Base-by-base conservation (phyloP, 2,797 vertebrate species). In the Miichthys miiuy region DNA sequence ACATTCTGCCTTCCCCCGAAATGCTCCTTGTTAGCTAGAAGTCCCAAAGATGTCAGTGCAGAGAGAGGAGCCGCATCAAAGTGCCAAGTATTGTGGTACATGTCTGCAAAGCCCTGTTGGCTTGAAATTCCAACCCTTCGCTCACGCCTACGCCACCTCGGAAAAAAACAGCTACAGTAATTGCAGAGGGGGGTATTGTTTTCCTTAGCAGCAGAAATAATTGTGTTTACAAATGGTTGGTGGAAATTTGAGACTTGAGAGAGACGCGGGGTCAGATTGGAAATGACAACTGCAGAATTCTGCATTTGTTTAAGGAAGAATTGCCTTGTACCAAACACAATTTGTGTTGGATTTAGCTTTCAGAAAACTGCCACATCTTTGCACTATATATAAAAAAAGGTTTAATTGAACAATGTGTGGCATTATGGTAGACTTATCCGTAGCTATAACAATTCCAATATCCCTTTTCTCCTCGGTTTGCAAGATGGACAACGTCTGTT, bases 101-200 rank as follows among this genome's bases (percentile, higher is more conserved):
- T 75, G 82, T 83, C 81, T 75, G 61, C 55, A 9, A 71, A 61
- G 84, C 76, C 48, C 70, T 6, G 56, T 76, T 79, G 83, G 81
- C 84, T 77, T 78, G 57, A 83, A 78, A 84, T 64, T 74, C 72
- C 72, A 85, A 75, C 82, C 80, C 64, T 46, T 38, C 25, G 51
- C 63, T 87, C 30, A 76, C 68, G 61, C 87, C 87, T n/a, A 83
- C 77, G 3, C 79, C 23, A 58, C 68, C 80, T 81, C 11, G 4
- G 20, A 55, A 14, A 70, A 72, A 72, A 86, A 55, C 68, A 64
- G 63, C 77, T 52, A 42, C 73, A 81, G 84, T 80, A 86, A 88
- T 82, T 86, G 79, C 72, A 85, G 74, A 62, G 66, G n/a, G n/a
- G 67, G 57, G 77, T 81, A 81, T 91, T 91, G 85, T 90, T 85